Percentiles rank a stretch among this genome's conserved stretches.
phyloP scores from a whole-genome alignment of 2,888 invertebrate genomes.

The Habrosyne pyritoides region DNA sequence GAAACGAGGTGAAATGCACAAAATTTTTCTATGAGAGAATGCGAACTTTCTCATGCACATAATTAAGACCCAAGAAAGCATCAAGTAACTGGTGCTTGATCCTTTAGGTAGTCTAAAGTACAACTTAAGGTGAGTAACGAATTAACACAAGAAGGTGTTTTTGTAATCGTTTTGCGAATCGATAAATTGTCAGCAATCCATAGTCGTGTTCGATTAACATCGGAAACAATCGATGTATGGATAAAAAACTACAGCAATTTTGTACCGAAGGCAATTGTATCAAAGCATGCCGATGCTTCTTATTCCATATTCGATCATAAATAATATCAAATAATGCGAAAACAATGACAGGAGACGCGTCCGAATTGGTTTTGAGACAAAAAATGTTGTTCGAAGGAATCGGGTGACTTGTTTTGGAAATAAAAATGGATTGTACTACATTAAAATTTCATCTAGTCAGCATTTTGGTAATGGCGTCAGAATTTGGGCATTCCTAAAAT shows the following conservation, averaged over 20 bases:
- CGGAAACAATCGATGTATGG: slow-evolving; percentile 48
- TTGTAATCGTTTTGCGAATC: slow-evolving; percentile 15
- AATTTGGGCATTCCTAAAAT: too few relatives aligned
- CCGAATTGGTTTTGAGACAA: slow-evolving; percentile 24
- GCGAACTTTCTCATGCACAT: too few relatives aligned
- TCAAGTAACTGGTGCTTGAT: too few relatives aligned
- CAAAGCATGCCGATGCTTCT: slow-evolving; percentile 41
- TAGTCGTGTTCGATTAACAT: slow-evolving; percentile 43
- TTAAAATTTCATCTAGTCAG: too few relatives aligned
- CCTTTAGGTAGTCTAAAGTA: too few relatives aligned
- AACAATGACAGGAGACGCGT: slow-evolving; percentile 32
- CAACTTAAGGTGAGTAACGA: neutral
- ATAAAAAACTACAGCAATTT: slow-evolving; percentile 51
- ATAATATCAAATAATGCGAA: slow-evolving; percentile 47
- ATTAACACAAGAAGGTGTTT: neutral
- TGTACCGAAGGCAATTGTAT: slow-evolving; percentile 28
- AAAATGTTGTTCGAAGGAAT: slow-evolving; percentile 31
- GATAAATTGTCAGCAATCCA: slow-evolving; percentile 31
- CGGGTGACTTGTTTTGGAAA: slow-evolving; percentile 13
- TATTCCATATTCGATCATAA: slow-evolving; percentile 37
- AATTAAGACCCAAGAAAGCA: too few relatives aligned
- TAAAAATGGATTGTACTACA: neutral
- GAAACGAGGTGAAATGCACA: too few relatives aligned
- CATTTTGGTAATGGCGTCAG: too few relatives aligned
- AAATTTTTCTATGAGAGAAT: too few relatives aligned